Evolutionary conservation across 2,113 vertebrate genomes (phyloP).

Genomic region (Elachura formosa): DNA sequence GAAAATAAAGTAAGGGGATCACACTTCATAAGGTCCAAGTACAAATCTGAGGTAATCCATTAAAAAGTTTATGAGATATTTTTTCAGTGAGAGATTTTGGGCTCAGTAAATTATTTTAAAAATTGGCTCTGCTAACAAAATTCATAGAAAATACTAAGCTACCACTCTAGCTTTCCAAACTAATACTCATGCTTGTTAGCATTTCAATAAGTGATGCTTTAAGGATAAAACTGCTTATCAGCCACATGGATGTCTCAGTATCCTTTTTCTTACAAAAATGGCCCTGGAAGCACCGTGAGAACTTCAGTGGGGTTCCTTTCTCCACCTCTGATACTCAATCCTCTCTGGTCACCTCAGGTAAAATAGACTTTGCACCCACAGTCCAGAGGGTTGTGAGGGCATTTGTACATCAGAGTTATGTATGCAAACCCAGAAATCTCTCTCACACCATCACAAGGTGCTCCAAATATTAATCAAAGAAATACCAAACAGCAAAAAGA

Average conservation of each 20-base stretch:
- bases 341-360: not conserved
- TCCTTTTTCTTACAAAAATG: not conserved
- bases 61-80: not conserved
- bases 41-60: no score
- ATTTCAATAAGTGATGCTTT: not conserved
- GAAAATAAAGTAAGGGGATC: accelerated
- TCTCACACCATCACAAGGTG: not conserved
- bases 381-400: not conserved
- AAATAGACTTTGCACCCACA: not conserved
- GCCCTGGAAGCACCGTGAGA: not conserved
- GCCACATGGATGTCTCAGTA: not conserved
- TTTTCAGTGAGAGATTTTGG: not conserved
- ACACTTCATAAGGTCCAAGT: not conserved
- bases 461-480: not conserved
- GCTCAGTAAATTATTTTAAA: not conserved
- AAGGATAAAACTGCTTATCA: not conserved
- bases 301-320: not conserved
- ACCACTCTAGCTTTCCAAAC: not conserved
- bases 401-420: not conserved
- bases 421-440: not conserved
- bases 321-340: not conserved
- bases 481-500: not conserved
- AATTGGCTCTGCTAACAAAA: not conserved
- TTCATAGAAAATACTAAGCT: not conserved
- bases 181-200: not conserved